These are phyloP conservation scores for Zygaena filipendulae DNA, from an alignment of 2,888 invertebrate genomes.

Conservation along the genomic window DNA sequence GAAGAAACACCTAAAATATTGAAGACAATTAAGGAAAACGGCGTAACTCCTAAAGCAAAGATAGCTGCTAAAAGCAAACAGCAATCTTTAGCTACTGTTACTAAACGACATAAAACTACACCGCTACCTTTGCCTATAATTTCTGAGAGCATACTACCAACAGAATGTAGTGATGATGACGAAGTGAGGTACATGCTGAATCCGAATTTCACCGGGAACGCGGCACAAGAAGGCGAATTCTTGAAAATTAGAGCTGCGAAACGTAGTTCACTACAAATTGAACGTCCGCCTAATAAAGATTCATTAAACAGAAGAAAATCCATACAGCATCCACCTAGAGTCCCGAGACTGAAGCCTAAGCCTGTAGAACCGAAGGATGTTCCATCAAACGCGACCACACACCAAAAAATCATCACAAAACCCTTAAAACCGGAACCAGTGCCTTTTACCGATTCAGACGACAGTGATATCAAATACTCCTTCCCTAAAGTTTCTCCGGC, in stretches of 20 bases:
- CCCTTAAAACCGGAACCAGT: constrained; percentile 23
- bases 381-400: constrained; percentile 10
- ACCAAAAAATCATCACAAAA: constrained; percentile 20
- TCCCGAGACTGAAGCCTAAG: constrained; percentile 42
- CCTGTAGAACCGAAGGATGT: constrained; percentile 24
- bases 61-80: constrained; percentile 25
- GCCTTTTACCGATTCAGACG: constrained; percentile 47
- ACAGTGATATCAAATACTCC: constrained; percentile 56
- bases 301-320: constrained; percentile 44
- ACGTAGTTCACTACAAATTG: constrained; percentile 49
- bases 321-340: constrained; percentile 48
- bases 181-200: constrained; percentile 57
- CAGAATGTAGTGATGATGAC: constrained; percentile 46
- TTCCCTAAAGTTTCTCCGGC: constrained; percentile 48
- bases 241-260: constrained; percentile 48
- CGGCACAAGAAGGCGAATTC: constrained; percentile 36
- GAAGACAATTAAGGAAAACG: background rate
- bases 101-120: constrained; percentile 31
- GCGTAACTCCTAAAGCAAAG: constrained; percentile 34
- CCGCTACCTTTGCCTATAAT: constrained; percentile 17
- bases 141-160: constrained; percentile 19
- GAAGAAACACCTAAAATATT: constrained; percentile 25
- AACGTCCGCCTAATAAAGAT: constrained; percentile 48
- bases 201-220: constrained; percentile 38
- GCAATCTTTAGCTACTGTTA: no score